Evolutionary conservation across 2,888 invertebrate species (phyloP), one percentile per base, ranked within the genome.

Genomic region (Taphrorychus bicolor): DNA sequence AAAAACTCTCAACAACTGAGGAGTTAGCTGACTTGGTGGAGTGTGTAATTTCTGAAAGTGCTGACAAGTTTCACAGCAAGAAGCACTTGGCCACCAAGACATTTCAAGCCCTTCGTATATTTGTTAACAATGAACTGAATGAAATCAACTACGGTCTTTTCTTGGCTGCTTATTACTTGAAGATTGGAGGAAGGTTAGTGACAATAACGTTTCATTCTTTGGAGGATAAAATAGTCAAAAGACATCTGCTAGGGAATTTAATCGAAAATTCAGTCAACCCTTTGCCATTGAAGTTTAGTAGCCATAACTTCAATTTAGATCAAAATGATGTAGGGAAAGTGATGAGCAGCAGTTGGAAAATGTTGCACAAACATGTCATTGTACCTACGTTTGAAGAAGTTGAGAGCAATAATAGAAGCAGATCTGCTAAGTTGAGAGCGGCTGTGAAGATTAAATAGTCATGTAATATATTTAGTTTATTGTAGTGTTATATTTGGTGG

Each of bases 101-200:
- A 0, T 98, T 98, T 83, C 91, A 96, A 84, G 97, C 97, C 0
- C 81, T 98, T 69, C 86, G 98, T 68, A 97, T 98, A 76, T 97
- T 98, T 82, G 94, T 98, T 0, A 98, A 98, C 79, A 94, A 98
- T 81, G 98, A 98, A 84, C 83, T 98, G 0, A 98, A 98, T 80
- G 97, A 98, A 85, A 87, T 98, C 1, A 94, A 97, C 83, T 93
- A 92, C 80, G 97, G 89, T 0, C 87, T 98, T 82, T 80, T 93
- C 19, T 76, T 95, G 60, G 92, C 95, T 0, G 87, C 90, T 70
- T 86, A 86, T 77, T 92, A 88, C 77, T 85, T 98, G 18, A 93
- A 92, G 83, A 82, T 88, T 0, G 88, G 89, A 40, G 97, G 97
- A 0, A 85, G 89, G 67, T 80, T 97, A 67, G 89, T 94, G 0